phyloP scores from a whole-genome alignment of 2,888 invertebrate genomes.

The Lottia gigantea region DNA sequence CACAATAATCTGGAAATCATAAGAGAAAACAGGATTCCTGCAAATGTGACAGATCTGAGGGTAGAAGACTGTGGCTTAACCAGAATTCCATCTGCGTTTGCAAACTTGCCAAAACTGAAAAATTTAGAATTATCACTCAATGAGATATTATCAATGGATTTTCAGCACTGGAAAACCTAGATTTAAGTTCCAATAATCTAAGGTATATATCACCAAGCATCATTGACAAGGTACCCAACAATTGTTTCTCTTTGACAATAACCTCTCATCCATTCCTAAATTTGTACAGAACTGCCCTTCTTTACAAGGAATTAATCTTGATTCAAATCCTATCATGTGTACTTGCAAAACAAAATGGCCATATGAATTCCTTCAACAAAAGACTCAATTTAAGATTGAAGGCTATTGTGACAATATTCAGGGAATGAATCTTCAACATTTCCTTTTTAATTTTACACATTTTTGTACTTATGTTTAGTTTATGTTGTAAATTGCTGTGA shows the following conservation, averaged over 20 bases:
- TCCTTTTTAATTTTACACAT: not conserved
- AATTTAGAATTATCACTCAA: conserved; percentile 24
- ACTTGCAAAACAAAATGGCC: not conserved
- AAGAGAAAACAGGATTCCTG: not conserved
- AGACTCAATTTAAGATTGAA: not conserved
- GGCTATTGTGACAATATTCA: not conserved
- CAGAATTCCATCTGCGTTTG: conserved; percentile 19
- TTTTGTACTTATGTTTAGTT: not conserved
- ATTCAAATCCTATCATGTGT: not conserved
- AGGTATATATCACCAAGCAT: not conserved
- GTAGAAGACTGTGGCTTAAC: conserved; percentile 22
- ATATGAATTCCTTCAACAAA: not conserved
- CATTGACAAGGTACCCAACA: not conserved
- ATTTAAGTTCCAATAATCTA: not conserved
- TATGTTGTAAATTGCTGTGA: too few relatives aligned
- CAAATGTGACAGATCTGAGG: conserved; percentile 20
- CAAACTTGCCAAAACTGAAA: conserved; percentile 11
- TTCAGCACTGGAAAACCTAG: not conserved
- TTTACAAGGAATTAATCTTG: not conserved
- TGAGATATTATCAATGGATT: not conserved
- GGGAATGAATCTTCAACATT: not conserved
- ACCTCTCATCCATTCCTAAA: not conserved
- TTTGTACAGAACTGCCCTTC: not conserved
- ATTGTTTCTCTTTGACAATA: not conserved
- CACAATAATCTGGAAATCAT: not conserved